Conservation (phyloP, 2,888 invertebrate species). For the Frankliniella fusca region DNA sequence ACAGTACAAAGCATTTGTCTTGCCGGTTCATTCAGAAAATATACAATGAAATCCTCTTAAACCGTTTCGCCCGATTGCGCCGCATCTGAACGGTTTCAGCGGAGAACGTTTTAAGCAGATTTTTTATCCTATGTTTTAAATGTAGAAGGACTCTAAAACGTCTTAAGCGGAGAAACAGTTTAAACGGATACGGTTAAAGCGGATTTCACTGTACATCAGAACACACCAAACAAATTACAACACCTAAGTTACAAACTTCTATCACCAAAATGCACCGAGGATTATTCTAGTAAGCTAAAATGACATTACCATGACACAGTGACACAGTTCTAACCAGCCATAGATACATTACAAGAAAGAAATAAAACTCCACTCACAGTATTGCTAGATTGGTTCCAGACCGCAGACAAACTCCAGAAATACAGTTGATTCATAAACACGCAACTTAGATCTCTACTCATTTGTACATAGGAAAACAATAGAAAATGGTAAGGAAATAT, state of each 20-base stretch:
- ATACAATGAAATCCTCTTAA: too few species aligned
- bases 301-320: background rate
- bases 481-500: background rate
- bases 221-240: background rate
- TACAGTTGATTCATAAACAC: background rate
- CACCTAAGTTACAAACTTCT: background rate
- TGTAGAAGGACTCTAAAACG: too few species aligned
- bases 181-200: too few species aligned
- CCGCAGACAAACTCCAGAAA: background rate
- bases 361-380: background rate
- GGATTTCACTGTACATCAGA: background rate
- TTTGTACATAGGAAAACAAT: background rate
- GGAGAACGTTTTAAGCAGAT: too few species aligned
- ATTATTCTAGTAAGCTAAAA: too few species aligned
- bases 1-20: background rate
- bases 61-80: too few species aligned
- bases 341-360: background rate
- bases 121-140: background rate
- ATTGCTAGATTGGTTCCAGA: background rate
- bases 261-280: too few species aligned
- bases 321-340: background rate
- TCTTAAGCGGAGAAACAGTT: too few species aligned
- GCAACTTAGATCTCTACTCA: background rate
- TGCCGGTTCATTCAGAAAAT: too few species aligned
- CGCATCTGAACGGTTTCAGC: too few species aligned